Evolutionary conservation across 2,797 vertebrate species (phyloP).

Genomic region (Liparis tanakae): DNA sequence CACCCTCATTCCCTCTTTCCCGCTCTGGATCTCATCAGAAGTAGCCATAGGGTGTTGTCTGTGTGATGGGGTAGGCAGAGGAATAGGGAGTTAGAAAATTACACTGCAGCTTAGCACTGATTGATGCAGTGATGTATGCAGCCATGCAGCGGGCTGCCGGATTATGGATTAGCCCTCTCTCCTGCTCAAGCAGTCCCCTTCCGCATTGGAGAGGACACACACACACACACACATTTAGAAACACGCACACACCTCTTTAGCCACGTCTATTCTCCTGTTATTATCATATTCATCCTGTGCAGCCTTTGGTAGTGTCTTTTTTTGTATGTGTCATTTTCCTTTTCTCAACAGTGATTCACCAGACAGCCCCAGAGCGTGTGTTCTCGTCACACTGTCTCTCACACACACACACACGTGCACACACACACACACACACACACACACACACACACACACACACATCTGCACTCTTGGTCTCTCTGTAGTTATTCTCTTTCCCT

Average conservation of each 20-base stretch:
- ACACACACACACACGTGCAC: conserved; percentile 11
- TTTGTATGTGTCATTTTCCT: conserved; percentile 45
- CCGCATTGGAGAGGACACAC: conserved; percentile 51
- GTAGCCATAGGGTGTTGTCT: conserved; percentile 87
- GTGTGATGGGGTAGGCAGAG: conserved; percentile 83
- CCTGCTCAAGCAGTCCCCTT: conserved; percentile 57
- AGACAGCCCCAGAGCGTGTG: conserved; percentile 35
- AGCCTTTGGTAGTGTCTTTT: conserved; percentile 41
- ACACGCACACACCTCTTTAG: conserved; percentile 43
- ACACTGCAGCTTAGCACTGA: conserved; percentile 85
- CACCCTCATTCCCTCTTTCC: conserved; percentile 61
- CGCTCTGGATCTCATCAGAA: conserved; percentile 85
- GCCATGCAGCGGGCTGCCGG: conserved; percentile 73
- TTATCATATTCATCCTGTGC: conserved; percentile 58
- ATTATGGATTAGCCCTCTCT: conserved; percentile 76
- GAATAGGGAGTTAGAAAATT: conserved; percentile 85
- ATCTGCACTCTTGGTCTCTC: conserved; percentile 14
- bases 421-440: conserved; percentile 6
- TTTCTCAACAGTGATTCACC: conserved; percentile 32
- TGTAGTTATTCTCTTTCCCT: conserved; percentile 52
- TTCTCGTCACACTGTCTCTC: conserved; percentile 28
- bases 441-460: conserved; percentile 18
- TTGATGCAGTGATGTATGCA: conserved; percentile 84
- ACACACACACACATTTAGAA: conserved; percentile 30
- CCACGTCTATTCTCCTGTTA: conserved; percentile 52